A percentile compares a stretch with the other conserved stretches of the same genome.
Conservation (phyloP, 2,888 invertebrate genomes). For the Erebia aethiops region DNA sequence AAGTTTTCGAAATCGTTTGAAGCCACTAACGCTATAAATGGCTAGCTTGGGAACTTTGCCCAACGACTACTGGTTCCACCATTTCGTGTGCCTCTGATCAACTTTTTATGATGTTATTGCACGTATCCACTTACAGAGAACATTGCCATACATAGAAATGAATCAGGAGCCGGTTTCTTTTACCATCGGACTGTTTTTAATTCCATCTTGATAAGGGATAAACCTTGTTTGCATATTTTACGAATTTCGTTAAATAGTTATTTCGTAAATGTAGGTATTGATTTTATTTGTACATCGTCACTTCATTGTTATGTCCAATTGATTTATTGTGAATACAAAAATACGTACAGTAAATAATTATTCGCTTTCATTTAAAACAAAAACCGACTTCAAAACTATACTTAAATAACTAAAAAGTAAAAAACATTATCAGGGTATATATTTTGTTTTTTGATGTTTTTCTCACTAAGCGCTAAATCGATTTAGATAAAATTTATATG, state of each 20-base stretch:
- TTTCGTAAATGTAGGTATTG: slow-evolving; percentile 36
- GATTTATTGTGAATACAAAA: no score
- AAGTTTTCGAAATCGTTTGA: slow-evolving; percentile 66
- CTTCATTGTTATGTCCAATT: not conserved
- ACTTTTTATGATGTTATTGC: slow-evolving; percentile 72
- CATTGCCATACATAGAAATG: slow-evolving; percentile 64
- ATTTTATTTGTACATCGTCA: slow-evolving; percentile 32
- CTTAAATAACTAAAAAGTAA: no score
- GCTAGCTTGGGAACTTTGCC: slow-evolving; percentile 68
- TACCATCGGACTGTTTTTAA: slow-evolving; percentile 62
- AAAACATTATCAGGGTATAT: no score
- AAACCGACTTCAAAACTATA: no score
- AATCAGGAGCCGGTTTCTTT: slow-evolving; percentile 67
- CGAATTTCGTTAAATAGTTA: slow-evolving; percentile 13
- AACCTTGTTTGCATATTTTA: slow-evolving; percentile 59
- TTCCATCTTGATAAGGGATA: slow-evolving; percentile 67
- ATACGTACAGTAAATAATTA: no score
- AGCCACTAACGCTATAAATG: slow-evolving; percentile 62
- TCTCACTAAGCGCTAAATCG: no score
- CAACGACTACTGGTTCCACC: slow-evolving; percentile 63
- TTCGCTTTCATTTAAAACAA: no score
- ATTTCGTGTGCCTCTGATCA: slow-evolving; percentile 71
- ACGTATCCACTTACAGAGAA: slow-evolving; percentile 68
- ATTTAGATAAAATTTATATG: no score
- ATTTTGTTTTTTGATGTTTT: no score